These are phyloP conservation scores for Sisyra nigra DNA, from an alignment of 2,888 invertebrate genomes.

Conservation along the genomic window DNA sequence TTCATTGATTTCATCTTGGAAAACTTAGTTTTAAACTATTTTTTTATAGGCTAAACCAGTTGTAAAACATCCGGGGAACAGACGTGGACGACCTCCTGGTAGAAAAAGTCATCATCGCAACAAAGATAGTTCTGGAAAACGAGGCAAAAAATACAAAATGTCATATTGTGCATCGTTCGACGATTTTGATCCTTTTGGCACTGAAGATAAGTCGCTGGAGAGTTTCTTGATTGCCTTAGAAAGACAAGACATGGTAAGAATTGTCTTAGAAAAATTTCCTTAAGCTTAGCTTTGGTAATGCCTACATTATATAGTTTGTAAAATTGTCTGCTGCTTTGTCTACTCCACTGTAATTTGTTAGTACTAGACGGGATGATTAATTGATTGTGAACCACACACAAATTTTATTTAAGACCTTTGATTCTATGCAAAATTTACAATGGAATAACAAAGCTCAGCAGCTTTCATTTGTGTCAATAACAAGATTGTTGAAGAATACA, in stretches of 20 bases:
- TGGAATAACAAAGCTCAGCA: no score
- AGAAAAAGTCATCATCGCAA: neutral
- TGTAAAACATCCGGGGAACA: slow-evolving; percentile 6
- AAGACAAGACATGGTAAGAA: slow-evolving; percentile 6
- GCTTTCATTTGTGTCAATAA: no score
- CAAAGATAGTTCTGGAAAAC: neutral
- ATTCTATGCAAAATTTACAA: no score
- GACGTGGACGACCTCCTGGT: slow-evolving; percentile 3
- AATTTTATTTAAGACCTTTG: no score
- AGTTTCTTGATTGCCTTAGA: slow-evolving; percentile 6
- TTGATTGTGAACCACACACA: no score
- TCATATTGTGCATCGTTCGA: neutral
- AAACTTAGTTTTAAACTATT: neutral
- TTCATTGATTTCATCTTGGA: neutral
- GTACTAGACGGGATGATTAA: no score
- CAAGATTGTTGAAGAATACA: no score
- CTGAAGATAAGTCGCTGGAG: slow-evolving; percentile 5
- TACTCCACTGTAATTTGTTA: no score
- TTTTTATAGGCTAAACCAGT: neutral
- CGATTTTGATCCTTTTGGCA: slow-evolving; percentile 2
- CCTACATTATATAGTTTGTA: no score
- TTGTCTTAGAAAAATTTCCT: no score
- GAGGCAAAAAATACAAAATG: slow-evolving; percentile 1
- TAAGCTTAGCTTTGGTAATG: no score
- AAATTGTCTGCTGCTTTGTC: no score